Percentiles rank a stretch among this genome's conserved stretches.
phyloP scores from a whole-genome alignment of 2,888 invertebrate genomes.

The Rhyacophila evoluta region DNA sequence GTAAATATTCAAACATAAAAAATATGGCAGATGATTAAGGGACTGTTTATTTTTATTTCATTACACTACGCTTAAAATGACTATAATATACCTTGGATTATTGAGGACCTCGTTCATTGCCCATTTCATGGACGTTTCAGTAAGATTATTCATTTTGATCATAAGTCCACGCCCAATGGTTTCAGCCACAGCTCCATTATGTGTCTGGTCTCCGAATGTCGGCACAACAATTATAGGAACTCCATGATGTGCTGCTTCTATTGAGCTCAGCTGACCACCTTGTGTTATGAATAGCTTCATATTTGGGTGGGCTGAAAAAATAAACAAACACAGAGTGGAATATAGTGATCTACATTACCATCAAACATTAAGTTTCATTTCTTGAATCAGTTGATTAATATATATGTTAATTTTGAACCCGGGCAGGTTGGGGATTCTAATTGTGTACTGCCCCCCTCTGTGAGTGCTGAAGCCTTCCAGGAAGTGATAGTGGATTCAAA shows the following conservation, averaged over 20 bases:
- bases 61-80: neutral
- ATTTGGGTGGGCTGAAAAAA: conserved; percentile 55
- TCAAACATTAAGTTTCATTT: too few species aligned
- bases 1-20: too few species aligned
- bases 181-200: conserved; percentile 61
- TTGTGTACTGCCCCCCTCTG: too few species aligned
- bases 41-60: too few species aligned
- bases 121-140: conserved; percentile 57
- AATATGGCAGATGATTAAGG: too few species aligned
- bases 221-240: conserved; percentile 56
- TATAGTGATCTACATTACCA: too few species aligned
- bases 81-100: conserved; percentile 60
- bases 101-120: conserved; percentile 60
- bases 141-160: conserved; percentile 60
- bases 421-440: too few species aligned
- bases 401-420: too few species aligned
- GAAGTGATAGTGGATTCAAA: too few species aligned
- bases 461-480: too few species aligned
- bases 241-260: conserved; percentile 55
- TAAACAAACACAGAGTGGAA: too few species aligned
- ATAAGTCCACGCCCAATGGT: conserved; percentile 60
- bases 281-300: conserved; percentile 56
- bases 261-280: conserved; percentile 54
- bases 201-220: conserved; percentile 57
- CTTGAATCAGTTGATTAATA: too few species aligned